Conservation (phyloP, 1,140 invertebrate species). For the Calosoma granatense region DNA sequence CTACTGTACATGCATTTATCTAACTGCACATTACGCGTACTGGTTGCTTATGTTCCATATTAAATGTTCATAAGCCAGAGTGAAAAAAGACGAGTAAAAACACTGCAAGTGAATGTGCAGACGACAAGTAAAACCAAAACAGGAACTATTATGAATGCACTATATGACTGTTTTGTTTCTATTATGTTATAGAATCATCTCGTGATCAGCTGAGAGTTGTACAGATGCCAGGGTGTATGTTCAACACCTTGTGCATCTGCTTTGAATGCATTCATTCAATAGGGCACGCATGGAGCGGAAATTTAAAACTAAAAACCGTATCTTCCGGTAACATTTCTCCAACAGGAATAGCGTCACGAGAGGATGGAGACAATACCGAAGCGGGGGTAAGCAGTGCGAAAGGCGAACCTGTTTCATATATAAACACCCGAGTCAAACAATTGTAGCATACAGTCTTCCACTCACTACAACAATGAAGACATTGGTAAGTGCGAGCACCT, state of each 20-base stretch:
- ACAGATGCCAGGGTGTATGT: too few species aligned
- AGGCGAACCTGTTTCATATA: background rate
- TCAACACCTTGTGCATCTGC: too few species aligned
- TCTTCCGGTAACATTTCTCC: background rate
- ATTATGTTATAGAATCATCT: too few species aligned
- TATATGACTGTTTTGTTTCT: too few species aligned
- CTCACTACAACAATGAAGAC: slow-evolving; percentile 35
- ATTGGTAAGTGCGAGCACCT: slow-evolving; percentile 28
- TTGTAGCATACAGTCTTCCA: slow-evolving; percentile 33
- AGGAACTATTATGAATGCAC: background rate
- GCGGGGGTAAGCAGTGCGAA: background rate
- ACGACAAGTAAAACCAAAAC: background rate
- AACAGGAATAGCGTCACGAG: background rate
- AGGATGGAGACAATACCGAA: background rate
- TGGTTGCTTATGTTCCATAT: too few species aligned
- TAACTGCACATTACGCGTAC: too few species aligned
- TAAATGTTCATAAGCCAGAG: too few species aligned
- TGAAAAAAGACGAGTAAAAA: too few species aligned
- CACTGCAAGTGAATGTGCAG: background rate
- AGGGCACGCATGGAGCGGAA: background rate
- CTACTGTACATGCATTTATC: too few species aligned
- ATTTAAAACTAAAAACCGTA: background rate
- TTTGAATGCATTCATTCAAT: too few species aligned
- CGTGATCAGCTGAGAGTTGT: too few species aligned
- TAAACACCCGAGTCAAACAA: background rate